Evolutionary conservation across 2,888 invertebrate species (phyloP), one percentile per base, ranked within the genome.

Genomic region (Caenorhabditis sulstoni): DNA sequence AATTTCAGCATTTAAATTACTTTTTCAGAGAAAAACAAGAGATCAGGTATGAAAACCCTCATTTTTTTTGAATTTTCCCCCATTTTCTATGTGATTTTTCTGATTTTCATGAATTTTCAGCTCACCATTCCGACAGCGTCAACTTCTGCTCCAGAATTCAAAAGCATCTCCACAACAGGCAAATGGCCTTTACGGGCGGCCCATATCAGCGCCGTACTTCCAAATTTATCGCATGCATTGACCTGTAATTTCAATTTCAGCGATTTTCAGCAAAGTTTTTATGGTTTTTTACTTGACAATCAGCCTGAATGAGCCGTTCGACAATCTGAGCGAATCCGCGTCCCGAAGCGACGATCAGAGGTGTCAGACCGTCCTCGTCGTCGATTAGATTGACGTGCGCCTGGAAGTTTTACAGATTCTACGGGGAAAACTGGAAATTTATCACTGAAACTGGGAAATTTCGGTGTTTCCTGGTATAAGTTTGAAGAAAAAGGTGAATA

Each of bases 321-420:
- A 95, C 95, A 37, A 97, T 94, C 79, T 94, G 94, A 7, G 93
- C 93, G 91, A 95, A 94, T 20, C 98, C 97, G 87, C 96, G 95
- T 7, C 97, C 89, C 0, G 88, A 80, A 8, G 89, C 87, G 11
- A 90, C 87, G 16, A 89, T 89, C 55, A 89, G 57, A 1, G 89
- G 89, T 14, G 88, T 89, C 20, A 88, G 74, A 0, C 87, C 86
- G 74, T 88, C 88, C 61, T 93, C 93, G 91, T 97, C 98, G 91
- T 97, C 98, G 67, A 96, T 96, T 20, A 96, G 94, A 92, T 97
- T 97, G 8, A 96, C 94, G 90, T 97, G 96, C 70, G 97, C 97
- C 84, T 83, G 53, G 20, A 78, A n/a, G n/a, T n/a, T n/a, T n/a
- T n/a, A 49, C 44, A 55, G 16, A 55, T 35, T 52, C 5, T 14